Evolutionary conservation across 2,113 vertebrate genomes (phyloP).

Genomic region (Glareola pratincola): DNA sequence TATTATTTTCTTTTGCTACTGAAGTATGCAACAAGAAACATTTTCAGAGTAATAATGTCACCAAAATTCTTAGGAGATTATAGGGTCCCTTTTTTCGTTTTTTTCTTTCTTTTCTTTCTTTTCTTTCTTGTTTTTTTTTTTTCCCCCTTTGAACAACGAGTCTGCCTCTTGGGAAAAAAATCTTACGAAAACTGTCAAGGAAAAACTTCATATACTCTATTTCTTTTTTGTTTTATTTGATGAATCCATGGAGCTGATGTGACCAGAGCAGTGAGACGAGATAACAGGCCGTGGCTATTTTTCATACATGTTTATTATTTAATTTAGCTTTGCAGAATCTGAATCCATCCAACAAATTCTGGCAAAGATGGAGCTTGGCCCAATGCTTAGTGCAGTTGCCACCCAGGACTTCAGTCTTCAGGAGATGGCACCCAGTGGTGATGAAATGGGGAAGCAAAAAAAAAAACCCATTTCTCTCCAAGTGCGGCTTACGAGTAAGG

Average conservation of each 20-base stretch:
- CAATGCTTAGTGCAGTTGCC: neutral
- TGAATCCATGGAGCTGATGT: neutral
- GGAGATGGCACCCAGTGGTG: accelerated
- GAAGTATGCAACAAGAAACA: neutral
- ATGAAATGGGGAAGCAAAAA: neutral
- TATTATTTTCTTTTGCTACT: neutral
- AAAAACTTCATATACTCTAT: neutral
- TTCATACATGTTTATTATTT: neutral
- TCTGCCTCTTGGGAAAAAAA: neutral
- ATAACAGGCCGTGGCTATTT: neutral
- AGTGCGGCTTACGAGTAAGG: neutral
- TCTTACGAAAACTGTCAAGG: neutral
- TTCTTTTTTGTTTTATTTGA: neutral
- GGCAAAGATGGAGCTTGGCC: neutral
- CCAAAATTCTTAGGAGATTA: neutral
- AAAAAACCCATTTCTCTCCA: neutral
- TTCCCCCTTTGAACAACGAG: neutral
- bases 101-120: neutral
- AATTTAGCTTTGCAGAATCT: neutral
- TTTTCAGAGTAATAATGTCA: neutral
- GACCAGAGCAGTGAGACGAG: neutral
- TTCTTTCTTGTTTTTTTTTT: neutral
- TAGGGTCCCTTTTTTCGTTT: accelerated
- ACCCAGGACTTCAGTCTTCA: neutral
- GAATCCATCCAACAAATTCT: neutral